phyloP scores from a whole-genome alignment of 1,140 invertebrate genomes.

The Polypedilum pembai region DNA sequence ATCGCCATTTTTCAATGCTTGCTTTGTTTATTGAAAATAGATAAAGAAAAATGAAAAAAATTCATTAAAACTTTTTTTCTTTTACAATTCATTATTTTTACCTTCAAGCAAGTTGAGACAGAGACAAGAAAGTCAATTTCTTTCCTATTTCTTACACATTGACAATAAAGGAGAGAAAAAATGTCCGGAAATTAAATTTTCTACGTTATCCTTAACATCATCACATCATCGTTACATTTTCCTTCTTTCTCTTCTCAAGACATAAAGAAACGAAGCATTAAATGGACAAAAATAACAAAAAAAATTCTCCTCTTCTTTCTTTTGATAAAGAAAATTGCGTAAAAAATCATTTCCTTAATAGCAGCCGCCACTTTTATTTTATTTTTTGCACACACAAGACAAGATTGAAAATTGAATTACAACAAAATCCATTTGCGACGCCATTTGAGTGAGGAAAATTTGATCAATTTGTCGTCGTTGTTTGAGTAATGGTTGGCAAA shows the following conservation, averaged over 20 bases:
- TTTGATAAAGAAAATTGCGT: background rate
- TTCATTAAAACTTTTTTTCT: no score
- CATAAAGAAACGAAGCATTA: background rate
- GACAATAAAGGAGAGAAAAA: background rate
- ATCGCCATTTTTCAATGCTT: no score
- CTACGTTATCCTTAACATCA: background rate
- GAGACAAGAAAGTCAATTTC: no score
- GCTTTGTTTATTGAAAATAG: no score
- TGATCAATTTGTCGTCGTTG: background rate
- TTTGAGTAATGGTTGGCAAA: background rate
- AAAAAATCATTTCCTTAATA: background rate
- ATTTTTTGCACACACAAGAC: background rate
- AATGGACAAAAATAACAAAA: background rate
- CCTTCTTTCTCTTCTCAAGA: background rate
- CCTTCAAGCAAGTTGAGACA: no score
- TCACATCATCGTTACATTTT: conserved; percentile 1
- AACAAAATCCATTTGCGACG: background rate
- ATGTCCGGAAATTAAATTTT: background rate
- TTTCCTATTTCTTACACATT: no score
- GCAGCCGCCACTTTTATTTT: background rate
- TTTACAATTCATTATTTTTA: no score
- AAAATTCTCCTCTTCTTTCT: background rate
- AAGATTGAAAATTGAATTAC: background rate
- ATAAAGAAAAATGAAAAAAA: no score
- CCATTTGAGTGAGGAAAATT: conserved; percentile 2